phyloP scores from a whole-genome alignment of 2,797 vertebrate species.

The Picus viridis region DNA sequence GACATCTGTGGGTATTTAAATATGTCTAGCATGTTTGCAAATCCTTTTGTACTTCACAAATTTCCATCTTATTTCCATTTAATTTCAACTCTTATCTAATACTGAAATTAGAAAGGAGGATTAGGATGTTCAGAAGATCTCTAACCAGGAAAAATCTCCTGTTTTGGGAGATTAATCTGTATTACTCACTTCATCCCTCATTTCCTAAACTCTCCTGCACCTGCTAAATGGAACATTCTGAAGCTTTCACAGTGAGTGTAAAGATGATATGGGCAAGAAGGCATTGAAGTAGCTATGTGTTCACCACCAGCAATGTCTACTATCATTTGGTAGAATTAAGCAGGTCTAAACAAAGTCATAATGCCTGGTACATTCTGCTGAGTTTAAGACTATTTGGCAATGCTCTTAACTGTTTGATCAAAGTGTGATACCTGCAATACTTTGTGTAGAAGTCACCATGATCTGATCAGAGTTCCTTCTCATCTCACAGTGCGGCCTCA shows the following conservation, averaged over 20 bases:
- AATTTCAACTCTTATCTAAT: neutral
- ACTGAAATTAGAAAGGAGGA: neutral
- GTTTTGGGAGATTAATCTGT: neutral
- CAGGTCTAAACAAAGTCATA: neutral
- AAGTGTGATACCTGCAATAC: neutral
- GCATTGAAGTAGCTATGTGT: neutral
- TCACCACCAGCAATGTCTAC: neutral
- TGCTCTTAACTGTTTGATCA: neutral
- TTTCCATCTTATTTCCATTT: neutral
- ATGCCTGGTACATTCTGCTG: neutral
- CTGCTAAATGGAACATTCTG: neutral
- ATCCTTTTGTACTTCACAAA: neutral
- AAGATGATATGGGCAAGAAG: neutral
- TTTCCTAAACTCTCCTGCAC: neutral
- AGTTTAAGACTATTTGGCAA: neutral
- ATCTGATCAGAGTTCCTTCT: neutral
- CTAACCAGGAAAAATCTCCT: neutral
- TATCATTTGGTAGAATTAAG: neutral
- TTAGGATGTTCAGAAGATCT: neutral
- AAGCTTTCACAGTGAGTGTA: neutral
- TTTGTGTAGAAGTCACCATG: neutral
- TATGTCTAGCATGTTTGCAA: neutral
- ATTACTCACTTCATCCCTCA: neutral
- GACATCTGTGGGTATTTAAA: constrained; percentile 16
- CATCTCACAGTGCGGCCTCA: fast-evolving